phyloP scores from a whole-genome alignment of 2,113 vertebrate genomes.

The Dasyurus viverrinus region DNA sequence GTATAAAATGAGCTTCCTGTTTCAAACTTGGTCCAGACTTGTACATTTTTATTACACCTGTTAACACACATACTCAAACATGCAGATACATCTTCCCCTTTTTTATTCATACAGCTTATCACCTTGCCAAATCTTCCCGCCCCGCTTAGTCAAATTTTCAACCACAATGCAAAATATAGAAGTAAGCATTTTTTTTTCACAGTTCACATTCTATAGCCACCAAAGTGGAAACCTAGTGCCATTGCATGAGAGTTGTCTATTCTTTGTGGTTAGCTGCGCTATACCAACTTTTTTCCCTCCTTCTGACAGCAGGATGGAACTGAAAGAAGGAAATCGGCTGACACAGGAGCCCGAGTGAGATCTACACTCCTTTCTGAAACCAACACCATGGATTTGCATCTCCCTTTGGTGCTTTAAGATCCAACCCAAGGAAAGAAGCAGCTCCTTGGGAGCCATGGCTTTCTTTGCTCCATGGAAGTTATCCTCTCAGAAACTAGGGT shows the following conservation, averaged over 20 bases:
- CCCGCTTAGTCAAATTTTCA: conserved; percentile 52
- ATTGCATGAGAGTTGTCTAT: neutral
- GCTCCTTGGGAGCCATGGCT: conserved; percentile 87
- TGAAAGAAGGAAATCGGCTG: conserved; percentile 68
- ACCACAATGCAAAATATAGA: conserved; percentile 49
- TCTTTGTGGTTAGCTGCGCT: conserved; percentile 40
- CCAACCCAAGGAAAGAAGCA: conserved; percentile 53
- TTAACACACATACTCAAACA: conserved; percentile 25
- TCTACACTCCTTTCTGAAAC: conserved; percentile 50
- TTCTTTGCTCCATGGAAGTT: conserved; percentile 95
- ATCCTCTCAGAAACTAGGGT: conserved; percentile 98
- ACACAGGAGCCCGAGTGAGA: conserved; percentile 80
- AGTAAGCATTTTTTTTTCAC: conserved; percentile 30
- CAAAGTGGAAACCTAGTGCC: conserved; percentile 11
- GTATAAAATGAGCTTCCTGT: conserved; percentile 68
- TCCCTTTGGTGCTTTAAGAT: conserved; percentile 71
- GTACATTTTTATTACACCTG: conserved; percentile 69
- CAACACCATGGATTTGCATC: conserved; percentile 83
- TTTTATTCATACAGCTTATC: conserved; percentile 64
- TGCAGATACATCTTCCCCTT: neutral
- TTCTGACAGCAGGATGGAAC: conserved; percentile 82
- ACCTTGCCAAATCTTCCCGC: conserved; percentile 59
- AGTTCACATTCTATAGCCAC: conserved; percentile 31
- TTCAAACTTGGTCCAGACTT: conserved; percentile 70
- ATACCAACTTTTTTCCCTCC: neutral